Percentiles rank a stretch among this genome's conserved stretches.
phyloP scores from a whole-genome alignment of 1,140 invertebrate species.

The Philopotamus ludificatus region DNA sequence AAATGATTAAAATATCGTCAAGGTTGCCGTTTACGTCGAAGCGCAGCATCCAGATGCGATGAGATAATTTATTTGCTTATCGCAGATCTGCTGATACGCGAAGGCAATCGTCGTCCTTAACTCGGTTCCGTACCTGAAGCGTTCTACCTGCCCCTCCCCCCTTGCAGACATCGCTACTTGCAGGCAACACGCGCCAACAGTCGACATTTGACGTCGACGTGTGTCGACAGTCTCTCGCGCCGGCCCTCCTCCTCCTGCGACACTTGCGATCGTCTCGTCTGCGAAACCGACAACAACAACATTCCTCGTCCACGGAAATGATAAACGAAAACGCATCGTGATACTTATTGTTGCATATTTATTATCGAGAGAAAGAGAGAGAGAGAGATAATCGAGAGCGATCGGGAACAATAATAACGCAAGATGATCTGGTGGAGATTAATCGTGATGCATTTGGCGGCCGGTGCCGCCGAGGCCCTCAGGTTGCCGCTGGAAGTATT shows the following conservation, averaged over 20 bases:
- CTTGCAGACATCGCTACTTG: neutral
- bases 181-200: neutral
- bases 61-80: too few relatives aligned
- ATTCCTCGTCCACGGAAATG: too few relatives aligned
- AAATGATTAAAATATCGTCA: too few relatives aligned
- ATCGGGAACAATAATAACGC: neutral
- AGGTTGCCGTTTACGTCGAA: too few relatives aligned
- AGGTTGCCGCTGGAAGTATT: constrained; percentile 35
- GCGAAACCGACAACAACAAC: too few relatives aligned
- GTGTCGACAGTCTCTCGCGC: neutral
- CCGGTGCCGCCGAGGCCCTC: constrained; percentile 1
- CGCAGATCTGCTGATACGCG: too few relatives aligned
- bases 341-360: too few relatives aligned
- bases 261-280: neutral
- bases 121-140: neutral
- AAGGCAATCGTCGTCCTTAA: neutral
- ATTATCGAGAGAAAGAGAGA: neutral
- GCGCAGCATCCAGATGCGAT: too few relatives aligned
- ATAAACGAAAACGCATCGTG: too few relatives aligned
- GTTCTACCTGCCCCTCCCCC: constrained; percentile 3
- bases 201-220: neutral
- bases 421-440: constrained; percentile 1
- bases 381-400: neutral
- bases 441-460: constrained; percentile 16
- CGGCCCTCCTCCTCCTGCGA: neutral